A percentile compares a stretch with the other conserved stretches of the same genome.
These are phyloP conservation scores for Eublepharis macularius DNA, from an alignment of 2,113 vertebrate genomes.

Conservation along the genomic window DNA sequence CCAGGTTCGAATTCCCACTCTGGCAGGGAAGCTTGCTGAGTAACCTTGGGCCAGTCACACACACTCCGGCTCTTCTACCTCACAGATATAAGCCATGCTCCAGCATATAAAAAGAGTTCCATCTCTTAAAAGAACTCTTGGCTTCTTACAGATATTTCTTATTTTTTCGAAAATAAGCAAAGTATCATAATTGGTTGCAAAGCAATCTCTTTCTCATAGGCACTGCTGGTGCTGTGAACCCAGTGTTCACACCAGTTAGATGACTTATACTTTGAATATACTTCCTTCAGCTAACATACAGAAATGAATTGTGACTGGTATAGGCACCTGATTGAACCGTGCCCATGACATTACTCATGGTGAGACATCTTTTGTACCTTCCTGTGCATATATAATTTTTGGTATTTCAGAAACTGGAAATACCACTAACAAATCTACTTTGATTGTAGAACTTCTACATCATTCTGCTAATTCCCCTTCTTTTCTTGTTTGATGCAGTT, in stretches of 20 bases:
- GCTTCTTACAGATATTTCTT: not conserved
- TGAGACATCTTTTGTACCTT: not conserved
- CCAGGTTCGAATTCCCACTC: too few species aligned
- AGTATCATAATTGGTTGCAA: not conserved
- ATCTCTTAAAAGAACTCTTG: not conserved
- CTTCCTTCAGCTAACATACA: not conserved
- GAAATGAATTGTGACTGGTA: not conserved
- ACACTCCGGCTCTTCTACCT: too few species aligned
- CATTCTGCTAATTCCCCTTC: not conserved
- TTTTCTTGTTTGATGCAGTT: not conserved
- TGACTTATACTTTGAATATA: too few species aligned
- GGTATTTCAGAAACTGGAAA: slow-evolving; percentile 21
- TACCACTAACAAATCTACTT: not conserved
- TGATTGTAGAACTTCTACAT: not conserved
- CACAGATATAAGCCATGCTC: not conserved
- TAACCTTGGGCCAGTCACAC: too few species aligned
- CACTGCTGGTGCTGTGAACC: not conserved
- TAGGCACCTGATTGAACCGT: not conserved
- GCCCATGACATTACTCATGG: not conserved
- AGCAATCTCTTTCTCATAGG: not conserved
- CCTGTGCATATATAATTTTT: not conserved
- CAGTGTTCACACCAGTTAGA: not conserved
- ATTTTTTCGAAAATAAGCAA: not conserved
- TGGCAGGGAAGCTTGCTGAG: too few species aligned
- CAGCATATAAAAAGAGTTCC: not conserved